Evolutionary conservation across 1,140 invertebrate genomes (phyloP).

Genomic region (Pseudachorutes palmiensis): DNA sequence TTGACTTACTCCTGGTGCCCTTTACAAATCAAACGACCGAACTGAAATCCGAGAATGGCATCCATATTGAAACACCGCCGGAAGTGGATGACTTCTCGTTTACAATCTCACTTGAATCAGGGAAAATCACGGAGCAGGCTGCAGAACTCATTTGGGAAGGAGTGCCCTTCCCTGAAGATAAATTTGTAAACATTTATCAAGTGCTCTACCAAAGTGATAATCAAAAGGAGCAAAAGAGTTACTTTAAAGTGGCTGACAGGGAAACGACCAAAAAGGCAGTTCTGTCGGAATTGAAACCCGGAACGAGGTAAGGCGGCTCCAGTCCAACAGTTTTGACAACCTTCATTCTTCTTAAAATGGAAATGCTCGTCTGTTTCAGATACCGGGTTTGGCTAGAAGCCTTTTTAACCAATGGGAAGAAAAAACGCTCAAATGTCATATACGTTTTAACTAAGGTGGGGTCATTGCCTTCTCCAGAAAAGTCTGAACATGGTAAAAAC

Average conservation of each 20-base stretch:
- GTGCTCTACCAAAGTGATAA: conserved; percentile 68
- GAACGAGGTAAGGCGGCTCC: conserved; percentile 50
- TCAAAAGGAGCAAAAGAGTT: conserved; percentile 63
- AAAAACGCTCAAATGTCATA: conserved; percentile 72
- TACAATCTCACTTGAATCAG: conserved; percentile 63
- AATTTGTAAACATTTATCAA: conserved; percentile 82
- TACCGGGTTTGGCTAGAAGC: conserved; percentile 78
- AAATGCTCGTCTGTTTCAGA: conserved; percentile 44
- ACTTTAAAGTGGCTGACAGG: conserved; percentile 72
- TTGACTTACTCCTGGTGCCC: conserved; percentile 67
- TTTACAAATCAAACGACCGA: conserved; percentile 64
- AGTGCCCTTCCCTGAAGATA: conserved; percentile 74
- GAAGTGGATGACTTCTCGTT: conserved; percentile 65
- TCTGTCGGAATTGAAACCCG: conserved; percentile 64
- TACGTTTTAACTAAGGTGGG: conserved; percentile 74
- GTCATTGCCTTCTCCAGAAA: conserved; percentile 51
- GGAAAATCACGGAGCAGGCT: conserved; percentile 61
- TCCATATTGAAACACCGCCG: conserved; percentile 53
- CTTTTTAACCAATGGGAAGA: conserved; percentile 79
- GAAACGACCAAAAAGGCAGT: conserved; percentile 62
- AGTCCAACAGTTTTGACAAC: background rate
- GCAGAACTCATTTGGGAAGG: conserved; percentile 71
- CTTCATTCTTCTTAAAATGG: too few species aligned
- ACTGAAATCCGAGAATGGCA: conserved; percentile 57
- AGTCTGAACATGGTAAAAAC: conserved; percentile 39